phyloP scores from a whole-genome alignment of 2,888 invertebrate species.

The Hanleya hanleyi region DNA sequence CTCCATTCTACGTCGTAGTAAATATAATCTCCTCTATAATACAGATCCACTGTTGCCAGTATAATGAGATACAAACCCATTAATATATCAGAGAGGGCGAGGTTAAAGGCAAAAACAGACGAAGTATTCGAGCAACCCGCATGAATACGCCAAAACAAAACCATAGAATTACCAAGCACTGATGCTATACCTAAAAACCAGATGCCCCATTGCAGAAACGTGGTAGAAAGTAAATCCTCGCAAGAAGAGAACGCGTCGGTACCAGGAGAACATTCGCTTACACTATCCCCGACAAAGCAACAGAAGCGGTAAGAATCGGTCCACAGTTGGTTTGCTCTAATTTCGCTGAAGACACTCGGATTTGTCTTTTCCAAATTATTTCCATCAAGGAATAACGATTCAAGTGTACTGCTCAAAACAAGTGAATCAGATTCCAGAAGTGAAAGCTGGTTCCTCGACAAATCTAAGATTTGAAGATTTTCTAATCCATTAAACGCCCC shows the following conservation, averaged over 20 bases:
- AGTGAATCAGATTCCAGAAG: conserved; percentile 22
- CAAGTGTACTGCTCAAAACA: neutral
- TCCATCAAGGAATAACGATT: conserved; percentile 7
- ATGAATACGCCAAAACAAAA: conserved; percentile 24
- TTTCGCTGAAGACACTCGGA: neutral
- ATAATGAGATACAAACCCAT: conserved; percentile 80
- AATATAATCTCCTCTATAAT: conserved; percentile 77
- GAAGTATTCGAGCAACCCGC: conserved; percentile 46
- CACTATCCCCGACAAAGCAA: conserved; percentile 1
- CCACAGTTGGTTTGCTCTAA: neutral
- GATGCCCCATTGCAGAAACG: conserved; percentile 74
- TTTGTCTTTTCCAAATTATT: neutral
- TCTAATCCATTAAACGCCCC: neutral
- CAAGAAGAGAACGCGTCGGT: conserved; percentile 49
- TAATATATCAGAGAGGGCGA: conserved; percentile 79
- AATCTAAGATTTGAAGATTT: conserved; percentile 21
- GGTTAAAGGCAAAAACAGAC: conserved; percentile 78
- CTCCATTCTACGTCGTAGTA: conserved; percentile 78
- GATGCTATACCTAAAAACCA: conserved; percentile 79
- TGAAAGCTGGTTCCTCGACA: conserved; percentile 30
- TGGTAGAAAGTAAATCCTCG: conserved; percentile 44
- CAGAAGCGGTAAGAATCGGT: neutral
- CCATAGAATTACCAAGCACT: conserved; percentile 78
- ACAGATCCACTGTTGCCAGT: conserved; percentile 77
- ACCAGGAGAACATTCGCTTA: conserved; percentile 38